Evolutionary conservation across 2,888 invertebrate species (phyloP), one percentile per base, ranked within the genome.

Genomic region (Andricus quercusramuli): DNA sequence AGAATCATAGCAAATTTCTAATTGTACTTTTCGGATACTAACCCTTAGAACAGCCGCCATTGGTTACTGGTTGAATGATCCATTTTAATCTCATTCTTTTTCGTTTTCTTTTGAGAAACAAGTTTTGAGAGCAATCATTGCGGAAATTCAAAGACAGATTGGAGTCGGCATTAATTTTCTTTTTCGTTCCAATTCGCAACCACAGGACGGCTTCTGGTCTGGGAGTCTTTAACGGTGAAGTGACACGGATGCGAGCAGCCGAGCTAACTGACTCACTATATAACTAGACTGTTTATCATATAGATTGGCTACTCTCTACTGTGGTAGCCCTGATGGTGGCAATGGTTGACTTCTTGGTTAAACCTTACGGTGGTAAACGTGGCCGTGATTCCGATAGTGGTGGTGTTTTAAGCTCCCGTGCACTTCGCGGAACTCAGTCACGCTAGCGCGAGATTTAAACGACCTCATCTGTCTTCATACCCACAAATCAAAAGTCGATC

Each of bases 201-300:
- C 65, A 41, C 74, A 77, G 77, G 78, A 44, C 79, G 47, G 78
- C 80, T 65, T 77, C 64, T 59, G 67, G 67, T 79, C 80, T 70
- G 25, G 62, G 47, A 82, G 74, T 84, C 68, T 81, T 85, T 81
- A 85, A 85, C 82, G 81, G 85, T 84, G 80, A 79, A 86, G 84
- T 86, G 87, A 88, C 86, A 87, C 86, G 85, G 83, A 85, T 88
- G 79, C 51, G 67, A 70, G 32, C 56, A 74, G 74, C 32, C 32
- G 74, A 80, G 78, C 81, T 78, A 74, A 74, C 78, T 66, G 82
- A 77, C 78, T 68, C 44, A 29, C 65, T 74, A 37, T 84, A 85
- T 84, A 89, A 89, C 88, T 87, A 85, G 88, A 82, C 90, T 90
- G 89, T 90, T 91, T 91, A 91, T 91, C 90, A 90, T 91, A 91